Percentiles rank a stretch among this genome's conserved stretches.
Conservation (phyloP, 2,797 vertebrate genomes). For the Helostoma temminkii region DNA sequence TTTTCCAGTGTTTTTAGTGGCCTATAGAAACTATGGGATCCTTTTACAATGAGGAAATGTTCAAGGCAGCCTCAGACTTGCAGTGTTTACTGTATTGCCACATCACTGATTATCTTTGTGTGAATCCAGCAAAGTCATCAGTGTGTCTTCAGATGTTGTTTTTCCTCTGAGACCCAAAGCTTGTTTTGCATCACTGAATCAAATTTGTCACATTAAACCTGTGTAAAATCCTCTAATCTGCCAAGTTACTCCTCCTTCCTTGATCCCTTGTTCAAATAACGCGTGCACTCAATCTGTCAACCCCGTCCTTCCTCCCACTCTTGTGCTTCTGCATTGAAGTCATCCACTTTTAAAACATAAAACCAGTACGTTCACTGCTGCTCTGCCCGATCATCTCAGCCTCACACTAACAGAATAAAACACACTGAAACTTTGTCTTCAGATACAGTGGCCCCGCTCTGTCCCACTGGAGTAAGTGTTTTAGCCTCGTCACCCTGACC, state of each 20-base stretch:
- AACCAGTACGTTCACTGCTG: too few relatives aligned
- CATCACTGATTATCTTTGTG: too few relatives aligned
- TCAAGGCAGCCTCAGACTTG: too few relatives aligned
- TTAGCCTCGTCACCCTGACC: slow-evolving; percentile 29
- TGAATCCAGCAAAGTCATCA: too few relatives aligned
- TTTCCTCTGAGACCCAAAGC: background rate
- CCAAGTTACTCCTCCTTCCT: background rate
- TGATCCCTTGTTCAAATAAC: background rate
- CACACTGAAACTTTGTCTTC: too few relatives aligned
- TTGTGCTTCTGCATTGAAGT: background rate
- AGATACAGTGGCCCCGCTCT: too few relatives aligned
- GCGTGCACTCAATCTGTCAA: slow-evolving; percentile 1
- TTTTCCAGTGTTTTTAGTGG: too few relatives aligned
- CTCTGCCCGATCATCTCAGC: too few relatives aligned
- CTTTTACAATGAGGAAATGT: too few relatives aligned
- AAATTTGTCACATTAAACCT: background rate
- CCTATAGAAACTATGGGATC: too few relatives aligned
- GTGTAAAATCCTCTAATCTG: background rate
- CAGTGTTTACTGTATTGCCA: too few relatives aligned
- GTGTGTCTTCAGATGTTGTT: background rate
- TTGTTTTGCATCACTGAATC: background rate
- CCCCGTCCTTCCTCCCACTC: background rate
- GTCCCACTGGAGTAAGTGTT: slow-evolving; percentile 11
- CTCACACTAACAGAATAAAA: too few relatives aligned
- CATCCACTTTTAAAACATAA: slow-evolving; percentile 12